phyloP scores from a whole-genome alignment of 2,888 invertebrate genomes.

The Lasioglossum pauxillum region DNA sequence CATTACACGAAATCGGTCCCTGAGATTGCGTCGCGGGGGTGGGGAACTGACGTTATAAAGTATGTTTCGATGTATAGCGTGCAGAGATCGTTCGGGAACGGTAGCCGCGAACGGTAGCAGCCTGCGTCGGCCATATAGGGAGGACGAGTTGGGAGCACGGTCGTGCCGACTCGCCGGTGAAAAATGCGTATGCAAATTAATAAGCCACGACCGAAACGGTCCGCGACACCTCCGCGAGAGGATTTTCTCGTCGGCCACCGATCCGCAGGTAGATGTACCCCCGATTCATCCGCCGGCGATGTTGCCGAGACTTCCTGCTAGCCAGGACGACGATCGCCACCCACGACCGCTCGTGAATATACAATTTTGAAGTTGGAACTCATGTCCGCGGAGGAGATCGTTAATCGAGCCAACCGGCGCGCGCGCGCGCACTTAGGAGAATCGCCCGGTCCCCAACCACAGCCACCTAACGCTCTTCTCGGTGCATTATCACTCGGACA shows the following conservation, averaged over 20 bases:
- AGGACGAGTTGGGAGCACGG: constrained; percentile 37
- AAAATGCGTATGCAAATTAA: constrained; percentile 72
- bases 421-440: background rate
- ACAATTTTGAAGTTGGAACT: constrained; percentile 35
- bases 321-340: constrained; percentile 30
- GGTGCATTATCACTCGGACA: background rate
- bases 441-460: background rate
- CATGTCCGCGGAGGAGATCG: background rate
- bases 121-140: constrained; percentile 65
- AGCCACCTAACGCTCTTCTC: background rate
- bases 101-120: constrained; percentile 54
- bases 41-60: constrained; percentile 50
- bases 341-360: constrained; percentile 26
- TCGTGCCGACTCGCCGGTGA: constrained; percentile 46
- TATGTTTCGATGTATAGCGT: constrained; percentile 67
- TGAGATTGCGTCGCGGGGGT: constrained; percentile 60
- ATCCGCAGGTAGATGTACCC: constrained; percentile 27
- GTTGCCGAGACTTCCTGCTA: constrained; percentile 44
- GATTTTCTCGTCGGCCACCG: constrained; percentile 46
- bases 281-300: constrained; percentile 34
- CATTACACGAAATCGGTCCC: constrained; percentile 66
- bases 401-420: background rate
- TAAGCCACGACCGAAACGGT: constrained; percentile 63
- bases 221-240: constrained; percentile 60
- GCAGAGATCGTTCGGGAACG: constrained; percentile 23